phyloP scores from a whole-genome alignment of 2,797 vertebrate genomes.

The Danio aesculapii region DNA sequence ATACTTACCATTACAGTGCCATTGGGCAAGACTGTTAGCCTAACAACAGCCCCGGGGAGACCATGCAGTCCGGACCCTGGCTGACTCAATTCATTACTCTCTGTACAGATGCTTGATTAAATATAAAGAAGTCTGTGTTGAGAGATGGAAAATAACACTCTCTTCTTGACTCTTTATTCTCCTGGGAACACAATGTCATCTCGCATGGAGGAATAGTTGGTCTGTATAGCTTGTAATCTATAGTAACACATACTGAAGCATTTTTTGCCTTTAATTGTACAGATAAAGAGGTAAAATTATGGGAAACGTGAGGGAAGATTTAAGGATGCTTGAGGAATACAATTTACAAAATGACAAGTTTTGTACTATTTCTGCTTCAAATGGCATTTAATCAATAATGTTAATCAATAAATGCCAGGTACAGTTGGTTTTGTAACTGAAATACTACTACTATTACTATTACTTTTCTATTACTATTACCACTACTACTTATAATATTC shows the following conservation, averaged over 20 bases:
- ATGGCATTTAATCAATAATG: too few relatives aligned
- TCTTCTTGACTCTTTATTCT: not conserved
- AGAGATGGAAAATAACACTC: constrained; percentile 15
- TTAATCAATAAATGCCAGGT: too few relatives aligned
- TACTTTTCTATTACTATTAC: too few relatives aligned
- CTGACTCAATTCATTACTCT: constrained; percentile 30
- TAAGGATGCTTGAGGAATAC: too few relatives aligned
- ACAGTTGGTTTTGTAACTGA: too few relatives aligned
- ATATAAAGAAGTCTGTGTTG: not conserved
- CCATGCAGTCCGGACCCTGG: not conserved
- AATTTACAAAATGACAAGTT: too few relatives aligned
- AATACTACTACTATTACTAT: too few relatives aligned
- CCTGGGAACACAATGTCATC: not conserved
- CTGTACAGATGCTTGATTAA: not conserved
- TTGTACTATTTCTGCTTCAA: too few relatives aligned
- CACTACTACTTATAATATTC: too few relatives aligned
- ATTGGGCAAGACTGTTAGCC: not conserved
- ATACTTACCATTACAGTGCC: constrained; percentile 17
- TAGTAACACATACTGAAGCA: not conserved
- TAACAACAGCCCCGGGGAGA: constrained; percentile 23
- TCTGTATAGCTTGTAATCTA: not conserved
- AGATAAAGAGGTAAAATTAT: too few relatives aligned
- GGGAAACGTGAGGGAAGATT: too few relatives aligned
- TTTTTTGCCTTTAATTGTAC: not conserved
- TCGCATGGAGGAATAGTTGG: not conserved